phyloP scores from a whole-genome alignment of 2,113 vertebrate species.

The Emydocephalus ijimae region DNA sequence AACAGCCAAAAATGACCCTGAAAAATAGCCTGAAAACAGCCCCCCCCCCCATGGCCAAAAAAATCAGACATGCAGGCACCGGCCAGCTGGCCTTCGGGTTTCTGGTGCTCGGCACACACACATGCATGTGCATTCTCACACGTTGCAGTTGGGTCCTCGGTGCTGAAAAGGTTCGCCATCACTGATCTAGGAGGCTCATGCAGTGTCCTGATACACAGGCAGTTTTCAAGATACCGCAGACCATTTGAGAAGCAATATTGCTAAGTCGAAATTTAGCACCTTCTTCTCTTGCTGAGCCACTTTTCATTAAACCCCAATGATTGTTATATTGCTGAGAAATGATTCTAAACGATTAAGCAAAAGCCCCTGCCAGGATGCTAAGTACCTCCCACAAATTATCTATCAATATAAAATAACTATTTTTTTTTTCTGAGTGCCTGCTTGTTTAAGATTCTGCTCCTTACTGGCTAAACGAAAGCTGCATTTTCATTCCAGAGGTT shows the following conservation, averaged over 20 bases:
- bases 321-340: not conserved
- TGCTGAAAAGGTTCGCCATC: too few relatives aligned
- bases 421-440: not conserved
- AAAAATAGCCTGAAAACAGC: too few relatives aligned
- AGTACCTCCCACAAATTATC: not conserved
- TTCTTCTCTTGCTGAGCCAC: not conserved
- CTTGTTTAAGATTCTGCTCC: not conserved
- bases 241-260: not conserved
- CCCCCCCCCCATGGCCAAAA: too few relatives aligned
- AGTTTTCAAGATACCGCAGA: not conserved
- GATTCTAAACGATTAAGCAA: not conserved
- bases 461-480: not conserved
- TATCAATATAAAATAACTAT: not conserved
- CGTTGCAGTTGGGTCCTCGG: too few relatives aligned
- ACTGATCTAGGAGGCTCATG: not conserved
- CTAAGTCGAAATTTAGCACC: not conserved
- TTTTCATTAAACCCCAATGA: not conserved
- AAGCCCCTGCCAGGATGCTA: not conserved
- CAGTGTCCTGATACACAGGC: not conserved
- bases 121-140: too few relatives aligned
- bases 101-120: accelerated
- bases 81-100: too few relatives aligned
- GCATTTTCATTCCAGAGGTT: not conserved
- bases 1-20: too few relatives aligned
- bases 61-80: too few relatives aligned